Evolutionary conservation across 2,888 invertebrate genomes (phyloP).

Genomic region (Rotaria macrura): DNA sequence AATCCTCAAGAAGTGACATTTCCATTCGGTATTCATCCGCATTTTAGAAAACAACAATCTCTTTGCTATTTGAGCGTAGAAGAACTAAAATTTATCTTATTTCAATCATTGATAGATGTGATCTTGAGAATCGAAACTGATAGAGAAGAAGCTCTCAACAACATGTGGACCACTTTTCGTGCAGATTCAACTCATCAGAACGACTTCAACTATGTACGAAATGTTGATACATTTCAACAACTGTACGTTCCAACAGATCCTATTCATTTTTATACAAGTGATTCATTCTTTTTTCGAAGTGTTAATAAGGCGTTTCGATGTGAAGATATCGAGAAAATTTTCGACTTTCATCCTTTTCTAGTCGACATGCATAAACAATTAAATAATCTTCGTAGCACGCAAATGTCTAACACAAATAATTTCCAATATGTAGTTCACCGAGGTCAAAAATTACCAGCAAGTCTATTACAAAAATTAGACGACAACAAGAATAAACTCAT

Average conservation of each 20-base stretch:
- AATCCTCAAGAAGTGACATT: not conserved
- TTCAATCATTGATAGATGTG: not conserved
- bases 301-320: not conserved
- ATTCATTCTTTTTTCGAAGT: not conserved
- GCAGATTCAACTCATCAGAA: not conserved
- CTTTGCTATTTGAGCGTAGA: not conserved
- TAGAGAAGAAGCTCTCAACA: not conserved
- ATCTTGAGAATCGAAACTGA: not conserved
- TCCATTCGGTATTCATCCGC: not conserved
- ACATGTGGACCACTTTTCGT: not conserved
- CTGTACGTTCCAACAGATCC: not conserved
- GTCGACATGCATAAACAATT: not conserved
- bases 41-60: not conserved
- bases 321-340: not conserved
- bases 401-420: not conserved
- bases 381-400: not conserved
- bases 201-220: accelerated
- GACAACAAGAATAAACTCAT: not conserved
- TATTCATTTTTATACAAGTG: not conserved
- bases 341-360: not conserved
- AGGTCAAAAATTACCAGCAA: not conserved
- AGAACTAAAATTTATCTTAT: not conserved
- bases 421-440: not conserved
- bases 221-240: not conserved
- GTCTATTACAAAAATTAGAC: not conserved